These are phyloP conservation scores for Drosophila sordidapex DNA, from an alignment of 2,888 invertebrate species.

Conservation along the genomic window DNA sequence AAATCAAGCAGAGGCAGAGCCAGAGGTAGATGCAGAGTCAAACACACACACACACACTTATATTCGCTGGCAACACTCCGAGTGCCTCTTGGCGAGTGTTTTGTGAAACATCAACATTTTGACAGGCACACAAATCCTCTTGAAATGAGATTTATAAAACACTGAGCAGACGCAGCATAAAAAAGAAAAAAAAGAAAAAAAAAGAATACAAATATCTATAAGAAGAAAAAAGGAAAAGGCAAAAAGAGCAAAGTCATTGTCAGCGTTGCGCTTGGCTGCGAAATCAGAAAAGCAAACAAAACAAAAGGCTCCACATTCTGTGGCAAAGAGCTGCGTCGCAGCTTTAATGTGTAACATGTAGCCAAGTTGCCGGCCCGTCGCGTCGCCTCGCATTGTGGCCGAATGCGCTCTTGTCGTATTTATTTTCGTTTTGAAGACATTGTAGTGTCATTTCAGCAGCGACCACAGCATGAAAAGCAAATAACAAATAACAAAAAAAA, in stretches of 20 bases:
- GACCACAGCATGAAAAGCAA: conserved; percentile 75
- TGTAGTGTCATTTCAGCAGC: conserved; percentile 81
- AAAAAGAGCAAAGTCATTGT: conserved; percentile 81
- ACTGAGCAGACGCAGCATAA: conserved; percentile 66
- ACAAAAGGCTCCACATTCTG: conserved; percentile 64
- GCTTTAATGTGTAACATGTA: conserved; percentile 79
- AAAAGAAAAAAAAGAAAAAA: conserved; percentile 20
- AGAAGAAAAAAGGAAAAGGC: conserved; percentile 24
- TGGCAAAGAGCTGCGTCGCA: conserved; percentile 45
- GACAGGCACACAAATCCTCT: conserved; percentile 81
- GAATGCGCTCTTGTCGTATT: conserved; percentile 62
- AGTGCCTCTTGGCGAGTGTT: conserved; percentile 59
- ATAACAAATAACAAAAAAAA: conserved; percentile 51
- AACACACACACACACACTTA: conserved; percentile 17
- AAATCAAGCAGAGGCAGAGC: conserved; percentile 66
- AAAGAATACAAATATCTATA: conserved; percentile 6
- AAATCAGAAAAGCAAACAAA: conserved; percentile 78
- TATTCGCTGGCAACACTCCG: conserved; percentile 7
- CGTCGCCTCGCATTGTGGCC: conserved; percentile 36
- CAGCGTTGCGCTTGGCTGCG: conserved; percentile 81
- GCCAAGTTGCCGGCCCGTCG: conserved; percentile 56
- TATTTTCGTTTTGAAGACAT: conserved; percentile 82
- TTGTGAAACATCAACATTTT: conserved; percentile 82
- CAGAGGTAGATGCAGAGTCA: not conserved
- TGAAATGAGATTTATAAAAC: conserved; percentile 80